phyloP scores from a whole-genome alignment of 2,888 invertebrate species.

The Pasiphila rectangulata region DNA sequence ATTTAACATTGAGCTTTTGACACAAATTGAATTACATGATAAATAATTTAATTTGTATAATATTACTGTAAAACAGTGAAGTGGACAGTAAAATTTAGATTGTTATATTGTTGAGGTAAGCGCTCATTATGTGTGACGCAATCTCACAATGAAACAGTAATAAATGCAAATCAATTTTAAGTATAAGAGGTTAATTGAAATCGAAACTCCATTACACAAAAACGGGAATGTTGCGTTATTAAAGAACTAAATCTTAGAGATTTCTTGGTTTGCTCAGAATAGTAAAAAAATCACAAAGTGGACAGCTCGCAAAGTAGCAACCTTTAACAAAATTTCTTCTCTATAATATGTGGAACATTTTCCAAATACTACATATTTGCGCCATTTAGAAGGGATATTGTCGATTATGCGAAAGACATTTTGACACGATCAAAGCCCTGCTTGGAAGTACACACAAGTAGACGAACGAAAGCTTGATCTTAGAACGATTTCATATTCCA shows the following conservation, averaged over 20 bases:
- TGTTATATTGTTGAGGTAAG: constrained; percentile 22
- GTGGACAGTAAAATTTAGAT: constrained; percentile 45
- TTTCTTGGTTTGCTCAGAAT: neutral
- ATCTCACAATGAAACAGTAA: constrained; percentile 22
- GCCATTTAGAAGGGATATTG: too few relatives aligned
- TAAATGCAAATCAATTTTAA: neutral
- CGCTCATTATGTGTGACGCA: constrained; percentile 37
- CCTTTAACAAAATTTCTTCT: too few relatives aligned
- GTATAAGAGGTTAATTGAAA: neutral
- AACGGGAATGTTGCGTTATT: neutral
- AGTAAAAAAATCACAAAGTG: too few relatives aligned
- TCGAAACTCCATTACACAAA: neutral
- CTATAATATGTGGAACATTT: too few relatives aligned
- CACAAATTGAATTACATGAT: constrained; percentile 51
- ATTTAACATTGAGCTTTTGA: constrained; percentile 71
- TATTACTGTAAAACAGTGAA: constrained; percentile 59
- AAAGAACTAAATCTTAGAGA: neutral
- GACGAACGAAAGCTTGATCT: too few relatives aligned
- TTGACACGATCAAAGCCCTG: too few relatives aligned
- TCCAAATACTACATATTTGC: too few relatives aligned
- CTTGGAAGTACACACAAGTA: too few relatives aligned
- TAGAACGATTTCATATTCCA: too few relatives aligned
- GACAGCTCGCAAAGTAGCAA: too few relatives aligned
- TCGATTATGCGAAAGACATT: too few relatives aligned
- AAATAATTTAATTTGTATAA: constrained; percentile 47